A percentile compares a stretch with the other conserved stretches of the same genome.
These are phyloP conservation scores for Petrolisthes cinctipes DNA, from an alignment of 2,888 invertebrate genomes.

Conservation along the genomic window DNA sequence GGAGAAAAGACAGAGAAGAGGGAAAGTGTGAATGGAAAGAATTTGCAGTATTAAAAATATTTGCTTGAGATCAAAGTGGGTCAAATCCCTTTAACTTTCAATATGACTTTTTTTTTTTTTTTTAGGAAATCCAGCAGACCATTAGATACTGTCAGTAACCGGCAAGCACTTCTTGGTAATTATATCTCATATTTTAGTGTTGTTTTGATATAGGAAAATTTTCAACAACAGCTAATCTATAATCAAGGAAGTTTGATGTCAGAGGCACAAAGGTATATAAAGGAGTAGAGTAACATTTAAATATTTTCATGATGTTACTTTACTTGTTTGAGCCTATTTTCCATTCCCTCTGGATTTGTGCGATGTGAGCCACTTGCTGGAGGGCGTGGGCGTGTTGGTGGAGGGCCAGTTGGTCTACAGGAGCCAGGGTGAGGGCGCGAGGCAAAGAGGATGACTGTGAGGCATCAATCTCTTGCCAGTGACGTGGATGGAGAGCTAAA, in stretches of 20 bases:
- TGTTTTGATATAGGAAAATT: too few relatives aligned
- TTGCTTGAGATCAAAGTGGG: too few relatives aligned
- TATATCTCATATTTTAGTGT: too few relatives aligned
- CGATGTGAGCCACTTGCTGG: slow-evolving; percentile 54
- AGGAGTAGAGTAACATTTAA: too few relatives aligned
- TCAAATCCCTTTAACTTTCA: too few relatives aligned
- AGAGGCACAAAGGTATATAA: too few relatives aligned
- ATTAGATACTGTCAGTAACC: too few relatives aligned
- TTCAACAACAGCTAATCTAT: too few relatives aligned
- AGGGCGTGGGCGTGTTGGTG: slow-evolving; percentile 51
- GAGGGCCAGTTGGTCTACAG: slow-evolving; percentile 40
- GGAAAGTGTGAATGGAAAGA: neutral
- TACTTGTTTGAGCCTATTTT: slow-evolving; percentile 52
- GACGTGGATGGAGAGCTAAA: slow-evolving; percentile 55
- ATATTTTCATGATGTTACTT: neutral
- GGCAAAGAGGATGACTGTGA: slow-evolving; percentile 49
- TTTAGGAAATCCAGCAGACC: too few relatives aligned
- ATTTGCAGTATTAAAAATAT: neutral
- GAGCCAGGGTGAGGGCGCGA: slow-evolving; percentile 44
- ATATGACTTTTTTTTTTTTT: too few relatives aligned
- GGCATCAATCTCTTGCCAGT: slow-evolving; percentile 58
- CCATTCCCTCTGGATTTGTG: slow-evolving; percentile 60
- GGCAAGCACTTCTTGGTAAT: too few relatives aligned
- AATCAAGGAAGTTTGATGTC: too few relatives aligned
- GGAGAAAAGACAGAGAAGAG: neutral